phyloP scores from a whole-genome alignment of 2,113 vertebrate genomes.

The Megaceryle torquata region DNA sequence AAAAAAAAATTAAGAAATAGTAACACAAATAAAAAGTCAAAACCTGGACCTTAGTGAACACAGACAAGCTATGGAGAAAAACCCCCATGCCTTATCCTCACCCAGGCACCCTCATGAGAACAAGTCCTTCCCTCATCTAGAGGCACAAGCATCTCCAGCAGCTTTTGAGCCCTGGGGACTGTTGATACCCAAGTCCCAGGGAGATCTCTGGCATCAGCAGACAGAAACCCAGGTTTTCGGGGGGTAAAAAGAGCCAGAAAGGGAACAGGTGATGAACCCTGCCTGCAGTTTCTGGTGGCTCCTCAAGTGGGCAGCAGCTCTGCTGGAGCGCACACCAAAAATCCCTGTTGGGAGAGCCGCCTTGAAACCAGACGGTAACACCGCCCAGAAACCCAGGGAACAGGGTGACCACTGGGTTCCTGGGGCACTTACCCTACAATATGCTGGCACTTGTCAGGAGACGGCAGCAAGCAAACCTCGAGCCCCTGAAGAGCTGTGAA shows the following conservation, averaged over 20 bases:
- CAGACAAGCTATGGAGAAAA: neutral
- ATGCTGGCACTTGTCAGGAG: neutral
- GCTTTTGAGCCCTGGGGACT: neutral
- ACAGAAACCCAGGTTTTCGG: neutral
- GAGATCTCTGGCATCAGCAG: neutral
- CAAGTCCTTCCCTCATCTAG: neutral
- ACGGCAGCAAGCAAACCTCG: neutral
- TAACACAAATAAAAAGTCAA: neutral
- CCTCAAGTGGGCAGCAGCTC: neutral
- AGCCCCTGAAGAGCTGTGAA: neutral
- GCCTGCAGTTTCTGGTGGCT: neutral
- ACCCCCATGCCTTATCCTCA: neutral
- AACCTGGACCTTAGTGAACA: neutral
- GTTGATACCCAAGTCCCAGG: neutral
- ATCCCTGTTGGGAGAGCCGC: neutral
- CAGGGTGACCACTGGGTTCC: fast-evolving
- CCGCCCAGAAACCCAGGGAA: neutral
- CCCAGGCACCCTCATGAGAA: neutral
- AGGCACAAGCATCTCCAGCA: neutral
- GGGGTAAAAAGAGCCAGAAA: neutral
- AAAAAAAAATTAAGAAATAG: neutral
- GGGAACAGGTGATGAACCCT: neutral
- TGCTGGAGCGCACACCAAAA: neutral
- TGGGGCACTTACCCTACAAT: fast-evolving
- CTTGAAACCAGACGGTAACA: neutral